phyloP scores from a whole-genome alignment of 2,797 vertebrate species.

The Phoxinus dragarum region DNA sequence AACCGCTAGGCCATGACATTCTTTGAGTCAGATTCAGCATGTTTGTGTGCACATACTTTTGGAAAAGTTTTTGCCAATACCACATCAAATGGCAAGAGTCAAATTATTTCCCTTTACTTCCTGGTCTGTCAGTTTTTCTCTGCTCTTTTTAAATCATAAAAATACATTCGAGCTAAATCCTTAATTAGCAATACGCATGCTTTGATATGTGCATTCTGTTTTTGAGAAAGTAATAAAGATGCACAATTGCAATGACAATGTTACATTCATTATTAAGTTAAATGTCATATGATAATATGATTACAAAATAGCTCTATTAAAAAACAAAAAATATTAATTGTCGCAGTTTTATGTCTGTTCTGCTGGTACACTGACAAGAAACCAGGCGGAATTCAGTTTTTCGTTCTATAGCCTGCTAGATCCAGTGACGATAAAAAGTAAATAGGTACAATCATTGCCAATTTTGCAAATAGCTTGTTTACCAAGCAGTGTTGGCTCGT shows the following conservation, averaged over 20 bases:
- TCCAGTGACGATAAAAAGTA: not conserved
- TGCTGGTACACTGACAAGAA: not conserved
- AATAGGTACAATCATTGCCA: slow-evolving; percentile 7
- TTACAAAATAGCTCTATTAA: not conserved
- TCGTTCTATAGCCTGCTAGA: not conserved
- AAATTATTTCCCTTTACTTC: not conserved
- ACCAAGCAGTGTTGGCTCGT: not conserved
- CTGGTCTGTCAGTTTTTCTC: not conserved
- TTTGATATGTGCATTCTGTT: not conserved
- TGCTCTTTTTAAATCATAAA: not conserved
- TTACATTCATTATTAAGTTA: not conserved
- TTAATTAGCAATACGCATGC: not conserved
- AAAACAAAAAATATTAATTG: not conserved
- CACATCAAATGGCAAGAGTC: not conserved
- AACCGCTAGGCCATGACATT: not conserved
- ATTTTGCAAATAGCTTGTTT: not conserved
- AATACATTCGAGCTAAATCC: not conserved
- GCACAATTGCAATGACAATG: not conserved
- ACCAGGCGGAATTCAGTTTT: not conserved
- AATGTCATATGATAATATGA: not conserved
- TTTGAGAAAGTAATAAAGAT: not conserved
- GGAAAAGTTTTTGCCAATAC: slow-evolving; percentile 3
- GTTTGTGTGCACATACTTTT: slow-evolving; percentile 14
- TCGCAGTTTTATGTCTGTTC: not conserved
- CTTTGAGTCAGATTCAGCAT: not conserved